Evolutionary conservation across 53 echinoderm and acorn worm species (phyloP).

Genomic region (Patiria pectinifera): DNA sequence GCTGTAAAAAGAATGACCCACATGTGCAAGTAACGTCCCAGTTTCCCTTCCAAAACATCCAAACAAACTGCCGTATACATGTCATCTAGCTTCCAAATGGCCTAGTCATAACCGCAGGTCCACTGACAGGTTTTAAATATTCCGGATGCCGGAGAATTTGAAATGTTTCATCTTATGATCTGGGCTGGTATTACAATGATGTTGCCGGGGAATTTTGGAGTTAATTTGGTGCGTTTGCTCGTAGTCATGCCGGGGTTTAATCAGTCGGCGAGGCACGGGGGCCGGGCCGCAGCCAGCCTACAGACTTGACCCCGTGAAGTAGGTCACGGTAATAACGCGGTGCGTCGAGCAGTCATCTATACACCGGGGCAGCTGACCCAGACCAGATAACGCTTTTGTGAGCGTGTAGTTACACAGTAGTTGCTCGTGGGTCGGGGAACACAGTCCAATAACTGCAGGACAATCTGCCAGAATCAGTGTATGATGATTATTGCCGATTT

Average conservation of each 20-base stretch:
- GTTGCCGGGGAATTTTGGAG: conserved; percentile 24
- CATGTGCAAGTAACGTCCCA: not conserved
- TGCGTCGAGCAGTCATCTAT: not conserved
- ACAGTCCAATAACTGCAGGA: conserved; percentile 32
- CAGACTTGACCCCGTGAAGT: conserved; percentile 28
- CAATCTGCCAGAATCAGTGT: conserved; percentile 45
- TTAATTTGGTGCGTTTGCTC: conserved; percentile 25
- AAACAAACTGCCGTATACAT: conserved; percentile 42
- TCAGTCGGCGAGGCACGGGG: conserved; percentile 3
- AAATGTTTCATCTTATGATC: conserved; percentile 38
- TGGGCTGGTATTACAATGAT: conserved; percentile 14
- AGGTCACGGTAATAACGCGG: conserved; percentile 16
- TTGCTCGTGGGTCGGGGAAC: not conserved
- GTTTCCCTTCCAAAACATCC: conserved; percentile 22
- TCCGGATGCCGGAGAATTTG: conserved; percentile 31
- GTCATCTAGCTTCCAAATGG: conserved; percentile 24
- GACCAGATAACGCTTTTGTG: conserved; percentile 18
- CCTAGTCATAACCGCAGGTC: conserved; percentile 12
- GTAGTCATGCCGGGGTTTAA: conserved; percentile 27
- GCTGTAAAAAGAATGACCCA: not conserved
- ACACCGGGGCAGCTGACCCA: conserved; percentile 30
- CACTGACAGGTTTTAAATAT: conserved; percentile 54
- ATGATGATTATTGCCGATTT: conserved; percentile 36
- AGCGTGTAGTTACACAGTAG: not conserved
- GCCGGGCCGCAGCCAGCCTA: not conserved